These are phyloP conservation scores for Luscinia megarhynchos DNA, from an alignment of 2,797 vertebrate species.

Conservation along the genomic window DNA sequence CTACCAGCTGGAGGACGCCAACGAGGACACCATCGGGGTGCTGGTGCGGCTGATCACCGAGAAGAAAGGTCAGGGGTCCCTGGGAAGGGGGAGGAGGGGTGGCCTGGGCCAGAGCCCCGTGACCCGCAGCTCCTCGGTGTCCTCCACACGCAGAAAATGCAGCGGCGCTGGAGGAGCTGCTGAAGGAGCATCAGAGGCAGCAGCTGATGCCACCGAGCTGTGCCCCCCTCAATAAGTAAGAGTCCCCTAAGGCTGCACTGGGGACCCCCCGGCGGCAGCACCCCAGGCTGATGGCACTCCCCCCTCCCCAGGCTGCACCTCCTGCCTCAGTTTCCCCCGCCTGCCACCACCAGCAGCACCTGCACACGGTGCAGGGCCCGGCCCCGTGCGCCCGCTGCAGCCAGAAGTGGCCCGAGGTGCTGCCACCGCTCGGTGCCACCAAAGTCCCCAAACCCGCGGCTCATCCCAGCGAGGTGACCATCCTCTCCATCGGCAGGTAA, in stretches of 20 bases:
- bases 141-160: constrained; percentile 85
- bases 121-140: neutral
- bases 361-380: constrained; percentile 89
- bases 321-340: constrained; percentile 82
- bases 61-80: constrained; percentile 87
- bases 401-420: constrained; percentile 91
- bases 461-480: constrained; percentile 82
- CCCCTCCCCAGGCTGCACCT: constrained; percentile 73
- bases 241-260: rapidly evolving
- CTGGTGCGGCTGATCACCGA: constrained; percentile 94
- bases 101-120: rapidly evolving
- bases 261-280: neutral
- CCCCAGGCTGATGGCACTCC: neutral
- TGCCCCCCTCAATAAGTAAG: constrained; percentile 86
- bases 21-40: constrained; percentile 95
- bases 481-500: constrained; percentile 92
- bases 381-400: constrained; percentile 90
- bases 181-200: constrained; percentile 90
- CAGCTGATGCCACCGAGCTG: constrained; percentile 78
- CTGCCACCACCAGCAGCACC: constrained; percentile 91
- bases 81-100: neutral
- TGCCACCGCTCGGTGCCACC: constrained; percentile 65
- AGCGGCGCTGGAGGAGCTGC: constrained; percentile 91
- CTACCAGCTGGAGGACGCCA: constrained; percentile 87
- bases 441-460: neutral